Evolutionary conservation across 2,113 vertebrate genomes (phyloP).

Genomic region (Hippolais icterina): DNA sequence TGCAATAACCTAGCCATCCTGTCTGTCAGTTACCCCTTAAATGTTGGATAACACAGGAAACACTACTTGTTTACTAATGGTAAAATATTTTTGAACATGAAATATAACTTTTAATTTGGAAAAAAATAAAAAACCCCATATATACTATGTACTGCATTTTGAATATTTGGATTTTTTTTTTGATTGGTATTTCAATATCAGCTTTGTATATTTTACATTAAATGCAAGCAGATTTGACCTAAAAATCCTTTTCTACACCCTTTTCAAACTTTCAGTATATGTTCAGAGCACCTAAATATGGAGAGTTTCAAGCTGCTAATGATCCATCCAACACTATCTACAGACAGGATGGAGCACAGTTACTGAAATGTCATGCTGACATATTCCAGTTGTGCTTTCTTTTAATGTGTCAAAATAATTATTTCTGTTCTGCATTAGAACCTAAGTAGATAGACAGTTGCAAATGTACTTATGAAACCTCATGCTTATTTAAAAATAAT

Average conservation of each 20-base stretch:
- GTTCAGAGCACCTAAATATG: not conserved
- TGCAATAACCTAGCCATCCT: not conserved
- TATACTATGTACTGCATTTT: not conserved
- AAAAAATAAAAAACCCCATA: rapidly evolving
- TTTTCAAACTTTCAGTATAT: not conserved
- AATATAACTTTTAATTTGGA: not conserved
- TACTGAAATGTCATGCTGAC: not conserved
- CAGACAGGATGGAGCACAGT: not conserved
- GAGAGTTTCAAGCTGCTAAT: not conserved
- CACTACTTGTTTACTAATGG: not conserved
- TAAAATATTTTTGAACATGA: not conserved
- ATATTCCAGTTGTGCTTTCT: not conserved
- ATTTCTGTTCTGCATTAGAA: not conserved
- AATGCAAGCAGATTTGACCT: not conserved
- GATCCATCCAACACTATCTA: not conserved
- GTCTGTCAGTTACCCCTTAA: not conserved
- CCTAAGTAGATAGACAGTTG: not conserved
- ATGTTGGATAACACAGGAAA: not conserved
- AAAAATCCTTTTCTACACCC: not conserved
- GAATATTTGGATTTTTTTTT: not conserved
- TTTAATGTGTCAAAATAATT: not conserved
- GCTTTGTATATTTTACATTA: not conserved
- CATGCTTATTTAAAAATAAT: not conserved
- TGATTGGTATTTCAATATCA: not conserved
- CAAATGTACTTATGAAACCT: not conserved